Conservation (phyloP, 2,797 vertebrate genomes). For the Dryobates pubescens region DNA sequence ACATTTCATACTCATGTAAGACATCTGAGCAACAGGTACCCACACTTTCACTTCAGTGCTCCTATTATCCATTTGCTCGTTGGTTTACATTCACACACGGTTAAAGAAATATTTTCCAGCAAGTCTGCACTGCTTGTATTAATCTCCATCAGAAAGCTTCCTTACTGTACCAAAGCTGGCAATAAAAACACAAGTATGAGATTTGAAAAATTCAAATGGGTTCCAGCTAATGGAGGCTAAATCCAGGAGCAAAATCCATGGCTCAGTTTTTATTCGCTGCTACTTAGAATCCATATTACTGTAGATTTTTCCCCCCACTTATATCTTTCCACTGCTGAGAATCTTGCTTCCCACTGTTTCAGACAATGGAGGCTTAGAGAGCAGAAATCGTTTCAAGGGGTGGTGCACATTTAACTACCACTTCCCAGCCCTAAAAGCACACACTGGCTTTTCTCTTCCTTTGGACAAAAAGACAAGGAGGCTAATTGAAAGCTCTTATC, state of each 20-base stretch:
- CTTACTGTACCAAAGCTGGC: not conserved
- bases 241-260: constrained; percentile 14
- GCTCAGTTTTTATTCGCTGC: not conserved
- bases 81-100: not conserved
- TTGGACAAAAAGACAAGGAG: constrained; percentile 51
- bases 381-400: constrained; percentile 40
- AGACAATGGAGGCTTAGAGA: constrained; percentile 58
- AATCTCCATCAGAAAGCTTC: constrained; percentile 3
- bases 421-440: constrained; percentile 27
- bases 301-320: not conserved
- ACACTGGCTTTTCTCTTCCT: constrained; percentile 29
- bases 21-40: not conserved
- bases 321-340: constrained; percentile 19
- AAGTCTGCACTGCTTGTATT: not conserved
- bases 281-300: constrained; percentile 25
- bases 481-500: constrained; percentile 60
- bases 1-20: not conserved
- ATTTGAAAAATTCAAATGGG: constrained; percentile 5
- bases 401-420: constrained; percentile 13
- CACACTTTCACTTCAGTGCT: not conserved
- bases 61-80: not conserved
- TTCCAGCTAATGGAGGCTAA: not conserved
- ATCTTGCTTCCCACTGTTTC: constrained; percentile 45
- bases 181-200: constrained; percentile 16
- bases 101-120: not conserved